Conservation (phyloP, 2,888 invertebrate species). For the Limnephilus marmoratus region DNA sequence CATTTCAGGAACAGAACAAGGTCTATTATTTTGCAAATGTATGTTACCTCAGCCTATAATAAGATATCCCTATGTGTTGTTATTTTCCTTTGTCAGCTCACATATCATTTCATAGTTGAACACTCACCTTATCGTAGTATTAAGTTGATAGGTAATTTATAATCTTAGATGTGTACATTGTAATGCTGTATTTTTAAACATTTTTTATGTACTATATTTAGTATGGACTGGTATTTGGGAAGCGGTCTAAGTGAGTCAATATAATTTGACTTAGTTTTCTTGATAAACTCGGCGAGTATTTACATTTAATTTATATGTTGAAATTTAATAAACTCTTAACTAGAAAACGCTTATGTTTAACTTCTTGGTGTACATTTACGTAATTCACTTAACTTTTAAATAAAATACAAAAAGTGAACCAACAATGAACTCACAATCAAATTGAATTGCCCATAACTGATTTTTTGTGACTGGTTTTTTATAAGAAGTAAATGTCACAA, state of each 20-base stretch:
- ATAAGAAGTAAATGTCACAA: not conserved
- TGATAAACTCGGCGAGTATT: not conserved
- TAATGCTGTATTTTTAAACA: conserved; percentile 13
- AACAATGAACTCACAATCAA: not conserved
- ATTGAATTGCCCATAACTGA: not conserved
- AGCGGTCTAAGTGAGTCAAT: not conserved
- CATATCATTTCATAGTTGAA: not conserved
- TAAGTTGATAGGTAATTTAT: conserved; percentile 41
- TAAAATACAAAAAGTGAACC: not conserved
- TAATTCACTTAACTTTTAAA: not conserved
- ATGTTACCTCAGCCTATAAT: not conserved
- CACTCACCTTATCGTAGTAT: conserved; percentile 2
- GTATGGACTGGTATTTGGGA: not conserved
- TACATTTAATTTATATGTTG: not conserved
- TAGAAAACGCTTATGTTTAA: not conserved
- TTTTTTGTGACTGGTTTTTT: not conserved
- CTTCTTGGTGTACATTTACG: not conserved
- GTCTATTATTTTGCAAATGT: conserved; percentile 4
- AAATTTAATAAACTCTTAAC: not conserved
- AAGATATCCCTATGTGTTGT: not conserved
- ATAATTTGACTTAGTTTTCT: conserved; percentile 12
- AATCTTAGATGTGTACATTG: conserved; percentile 18
- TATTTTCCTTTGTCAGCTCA: not conserved
- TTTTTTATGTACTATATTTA: conserved; percentile 29
- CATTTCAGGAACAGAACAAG: not conserved